Evolutionary conservation across 64 coral and sea anemone genomes (phyloP).

Genomic region (Pachyseris speciosa): DNA sequence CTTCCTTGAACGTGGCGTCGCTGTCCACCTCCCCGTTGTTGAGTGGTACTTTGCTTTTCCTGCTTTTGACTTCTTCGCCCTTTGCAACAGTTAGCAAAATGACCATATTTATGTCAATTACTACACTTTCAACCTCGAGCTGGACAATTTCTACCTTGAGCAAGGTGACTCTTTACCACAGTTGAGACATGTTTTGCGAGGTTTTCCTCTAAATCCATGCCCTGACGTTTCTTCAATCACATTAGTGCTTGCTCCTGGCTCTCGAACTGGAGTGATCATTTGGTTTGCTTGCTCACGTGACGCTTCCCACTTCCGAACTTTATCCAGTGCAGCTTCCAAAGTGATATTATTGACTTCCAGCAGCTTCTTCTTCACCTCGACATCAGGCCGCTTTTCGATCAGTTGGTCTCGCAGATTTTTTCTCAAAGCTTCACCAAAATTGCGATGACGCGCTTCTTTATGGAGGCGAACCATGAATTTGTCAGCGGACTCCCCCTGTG

Average conservation of each 20-base stretch:
- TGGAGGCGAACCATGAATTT: neutral
- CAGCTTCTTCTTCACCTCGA: too few species aligned
- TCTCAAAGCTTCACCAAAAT: neutral
- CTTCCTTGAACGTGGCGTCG: neutral
- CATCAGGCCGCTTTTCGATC: too few species aligned
- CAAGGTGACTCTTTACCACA: conserved; percentile 41
- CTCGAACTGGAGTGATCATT: neutral
- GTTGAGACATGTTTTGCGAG: neutral
- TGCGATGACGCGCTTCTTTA: neutral
- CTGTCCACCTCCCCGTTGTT: too few species aligned
- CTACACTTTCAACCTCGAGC: conserved; percentile 30
- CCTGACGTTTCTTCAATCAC: too few species aligned
- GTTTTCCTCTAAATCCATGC: neutral
- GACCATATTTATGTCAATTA: conserved; percentile 32
- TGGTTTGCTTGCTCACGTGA: neutral
- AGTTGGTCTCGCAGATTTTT: neutral
- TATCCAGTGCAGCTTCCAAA: neutral
- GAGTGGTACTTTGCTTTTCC: neutral
- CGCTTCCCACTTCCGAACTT: too few species aligned
- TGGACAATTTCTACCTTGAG: too few species aligned
- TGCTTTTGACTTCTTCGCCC: neutral
- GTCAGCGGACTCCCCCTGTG: neutral
- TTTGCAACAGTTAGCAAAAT: conserved; percentile 35
- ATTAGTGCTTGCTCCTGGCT: neutral
- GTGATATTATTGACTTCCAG: neutral